Conservation (phyloP, 2,888 invertebrate species). For the Allophyes oxyacanthae region DNA sequence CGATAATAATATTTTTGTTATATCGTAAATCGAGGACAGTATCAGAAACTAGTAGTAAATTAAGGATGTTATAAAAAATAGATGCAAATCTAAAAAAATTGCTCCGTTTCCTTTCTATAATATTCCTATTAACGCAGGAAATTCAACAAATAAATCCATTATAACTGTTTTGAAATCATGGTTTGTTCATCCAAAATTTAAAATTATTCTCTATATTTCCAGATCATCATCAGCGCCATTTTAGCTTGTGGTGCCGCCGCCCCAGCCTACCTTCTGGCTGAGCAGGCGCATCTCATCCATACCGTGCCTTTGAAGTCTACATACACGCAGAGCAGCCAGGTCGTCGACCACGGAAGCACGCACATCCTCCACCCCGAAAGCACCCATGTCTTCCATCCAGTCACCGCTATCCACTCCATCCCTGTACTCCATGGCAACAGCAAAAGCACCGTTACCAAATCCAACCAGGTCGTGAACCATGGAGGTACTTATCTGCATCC, state of each 20-base stretch:
- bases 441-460: conserved; percentile 71
- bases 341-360: conserved; percentile 72
- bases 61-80: no score
- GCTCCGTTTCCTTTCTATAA: no score
- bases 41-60: no score
- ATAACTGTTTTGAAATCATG: no score
- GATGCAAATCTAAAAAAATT: no score
- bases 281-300: conserved; percentile 63
- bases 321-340: conserved; percentile 67
- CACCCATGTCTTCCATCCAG: conserved; percentile 64
- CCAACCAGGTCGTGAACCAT: conserved; percentile 77
- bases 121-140: no score
- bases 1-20: no score
- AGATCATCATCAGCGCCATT: conserved; percentile 63
- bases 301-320: conserved; percentile 68
- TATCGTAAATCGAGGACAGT: no score
- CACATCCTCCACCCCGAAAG: conserved; percentile 67
- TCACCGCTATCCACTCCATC: conserved; percentile 41
- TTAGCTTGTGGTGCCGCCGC: conserved; percentile 70
- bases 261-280: conserved; percentile 64
- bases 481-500: conserved; percentile 66
- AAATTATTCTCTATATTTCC: conserved; percentile 12
- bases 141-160: no score
- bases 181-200: no score
- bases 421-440: conserved; percentile 64